Conservation (phyloP, 2,797 vertebrate species). For the Gymnothorax reevesii region DNA sequence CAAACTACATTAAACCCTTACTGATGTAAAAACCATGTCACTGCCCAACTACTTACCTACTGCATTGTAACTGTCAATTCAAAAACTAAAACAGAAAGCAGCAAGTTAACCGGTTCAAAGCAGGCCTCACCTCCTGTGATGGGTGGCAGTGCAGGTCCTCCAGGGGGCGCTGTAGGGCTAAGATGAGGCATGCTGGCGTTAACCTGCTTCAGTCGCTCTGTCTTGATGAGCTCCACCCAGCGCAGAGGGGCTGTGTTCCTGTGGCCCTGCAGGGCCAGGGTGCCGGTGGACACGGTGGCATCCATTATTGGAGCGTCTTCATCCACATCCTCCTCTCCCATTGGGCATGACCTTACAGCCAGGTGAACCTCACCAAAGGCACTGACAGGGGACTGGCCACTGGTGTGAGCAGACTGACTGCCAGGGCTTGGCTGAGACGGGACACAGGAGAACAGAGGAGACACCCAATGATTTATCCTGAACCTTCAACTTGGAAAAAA, state of each 20-base stretch:
- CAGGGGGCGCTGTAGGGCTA: conserved; percentile 70
- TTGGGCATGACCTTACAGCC: conserved; percentile 75
- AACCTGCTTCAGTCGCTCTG: conserved; percentile 85
- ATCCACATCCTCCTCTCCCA: conserved; percentile 85
- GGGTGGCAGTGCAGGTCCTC: conserved; percentile 84
- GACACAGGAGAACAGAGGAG: background rate
- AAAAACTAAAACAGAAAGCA: background rate
- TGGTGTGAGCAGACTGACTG: conserved; percentile 91
- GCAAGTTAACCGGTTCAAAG: background rate
- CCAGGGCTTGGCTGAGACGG: conserved; percentile 94
- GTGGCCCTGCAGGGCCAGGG: conserved; percentile 78
- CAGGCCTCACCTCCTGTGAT: conserved; percentile 73
- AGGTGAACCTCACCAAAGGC: conserved; percentile 90
- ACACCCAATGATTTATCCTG: background rate
- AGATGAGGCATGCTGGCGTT: conserved; percentile 88
- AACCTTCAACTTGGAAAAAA: background rate
- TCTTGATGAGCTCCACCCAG: conserved; percentile 85
- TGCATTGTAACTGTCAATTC: no score
- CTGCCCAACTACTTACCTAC: no score
- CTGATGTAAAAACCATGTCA: no score
- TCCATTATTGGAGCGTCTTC: conserved; percentile 77
- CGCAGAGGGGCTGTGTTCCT: conserved; percentile 76
- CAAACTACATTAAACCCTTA: no score
- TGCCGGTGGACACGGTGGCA: conserved; percentile 75
- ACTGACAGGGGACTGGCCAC: conserved; percentile 89